These are phyloP conservation scores for Myotis lucifugus DNA, from an alignment of 2,113 vertebrate genomes.

Conservation along the genomic window DNA sequence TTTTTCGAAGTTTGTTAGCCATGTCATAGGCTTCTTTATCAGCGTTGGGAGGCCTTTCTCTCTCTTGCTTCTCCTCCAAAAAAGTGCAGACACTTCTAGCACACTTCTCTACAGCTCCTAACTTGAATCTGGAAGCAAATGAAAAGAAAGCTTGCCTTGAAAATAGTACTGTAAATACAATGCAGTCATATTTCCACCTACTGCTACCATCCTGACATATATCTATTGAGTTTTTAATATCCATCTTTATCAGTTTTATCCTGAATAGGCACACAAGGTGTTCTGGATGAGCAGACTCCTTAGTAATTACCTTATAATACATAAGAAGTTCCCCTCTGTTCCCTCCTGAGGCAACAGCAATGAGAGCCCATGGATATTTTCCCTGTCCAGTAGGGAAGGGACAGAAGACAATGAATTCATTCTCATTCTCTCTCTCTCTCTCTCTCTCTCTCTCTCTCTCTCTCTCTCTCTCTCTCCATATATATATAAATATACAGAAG, in stretches of 20 bases:
- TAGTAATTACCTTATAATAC: neutral
- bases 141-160: neutral
- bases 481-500: neutral
- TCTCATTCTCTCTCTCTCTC: no score
- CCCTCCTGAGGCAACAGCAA: neutral
- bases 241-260: neutral
- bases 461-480: no score
- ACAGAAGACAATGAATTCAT: neutral
- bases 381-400: no score
- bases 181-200: neutral
- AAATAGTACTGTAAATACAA: neutral
- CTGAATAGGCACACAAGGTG: neutral
- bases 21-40: conserved; percentile 55
- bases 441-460: no score
- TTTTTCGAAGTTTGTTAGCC: conserved; percentile 61
- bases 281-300: neutral
- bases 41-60: conserved; percentile 34
- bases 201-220: neutral
- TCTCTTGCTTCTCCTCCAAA: conserved; percentile 37
- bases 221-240: neutral
- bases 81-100: accelerated
- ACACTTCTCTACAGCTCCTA: neutral
- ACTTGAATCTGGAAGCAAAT: conserved; percentile 62
- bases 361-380: neutral
- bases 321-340: neutral